Evolutionary conservation across 2,113 vertebrate genomes (phyloP), one percentile per base, ranked within the genome.

Genomic region (Pterophyllum scalare): DNA sequence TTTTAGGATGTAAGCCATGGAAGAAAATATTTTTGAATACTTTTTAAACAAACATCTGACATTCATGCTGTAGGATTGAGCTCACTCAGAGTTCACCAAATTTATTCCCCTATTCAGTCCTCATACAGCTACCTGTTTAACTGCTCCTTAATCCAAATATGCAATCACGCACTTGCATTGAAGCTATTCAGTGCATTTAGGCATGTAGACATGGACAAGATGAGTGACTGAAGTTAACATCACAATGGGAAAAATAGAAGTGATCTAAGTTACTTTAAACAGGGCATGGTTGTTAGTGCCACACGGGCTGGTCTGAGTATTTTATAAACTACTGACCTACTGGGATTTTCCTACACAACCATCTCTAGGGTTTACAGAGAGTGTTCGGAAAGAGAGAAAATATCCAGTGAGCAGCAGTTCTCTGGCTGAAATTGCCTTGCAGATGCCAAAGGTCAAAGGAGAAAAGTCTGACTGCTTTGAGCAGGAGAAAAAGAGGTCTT

Each of bases 1-100:
- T 67, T 79, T 89, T 61, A 75, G 76, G 57, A 93, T 84, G 31
- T 22, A 78, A 80, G 59, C 77, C 77, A 82, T 70, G 60, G 62
- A 87, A 72, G 28, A 87, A 85, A 77, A 26, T 88, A 57, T 64
- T 89, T 75, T 87, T 85, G 78, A 86, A 89, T 88, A 67, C 8
- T 78, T 82, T 82, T 72, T 52, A 15, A 72, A 67, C 28, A 89
- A 75, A 83, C 56, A 74, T 38, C 38, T 28, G 80, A 80, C 31
- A 80, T 59, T 62, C 54, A 26, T 31, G 76, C 54, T 78, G 22
- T 31, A 28, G 58, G 43, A 82, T 52, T 64, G 56, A 59, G 81
- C 75, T 86, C 54, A 62, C 52, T 56, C 54, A 24, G 26, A 79
- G 31, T n/a, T 59, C 62, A 62, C 49, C 84, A 79, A 20, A 46